Evolutionary conservation across 2,113 vertebrate genomes (phyloP).

Genomic region (Stigmatopora argus): DNA sequence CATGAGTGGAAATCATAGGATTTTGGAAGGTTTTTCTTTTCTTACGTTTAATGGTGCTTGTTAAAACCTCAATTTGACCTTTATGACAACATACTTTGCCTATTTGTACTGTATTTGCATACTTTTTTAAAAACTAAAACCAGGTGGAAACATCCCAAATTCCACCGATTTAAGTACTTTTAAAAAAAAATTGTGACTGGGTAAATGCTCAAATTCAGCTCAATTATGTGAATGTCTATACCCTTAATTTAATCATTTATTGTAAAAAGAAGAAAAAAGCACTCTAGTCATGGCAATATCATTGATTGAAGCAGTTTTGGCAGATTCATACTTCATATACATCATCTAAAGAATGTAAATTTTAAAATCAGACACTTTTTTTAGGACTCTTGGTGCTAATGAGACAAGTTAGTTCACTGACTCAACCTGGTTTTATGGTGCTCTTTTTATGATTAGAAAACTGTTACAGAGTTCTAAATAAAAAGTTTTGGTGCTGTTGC

Average conservation of each 20-base stretch:
- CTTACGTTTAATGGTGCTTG: conserved; percentile 64
- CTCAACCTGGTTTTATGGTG: conserved; percentile 48
- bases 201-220: neutral
- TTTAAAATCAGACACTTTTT: neutral
- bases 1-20: conserved; percentile 44
- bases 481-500: conserved; percentile 7
- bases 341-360: neutral
- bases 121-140: neutral
- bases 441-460: conserved; percentile 44
- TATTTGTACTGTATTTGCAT: conserved; percentile 18
- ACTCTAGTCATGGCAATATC: neutral
- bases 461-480: conserved; percentile 26
- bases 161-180: neutral
- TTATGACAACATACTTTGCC: conserved; percentile 20
- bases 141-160: neutral
- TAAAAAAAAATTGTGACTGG: neutral
- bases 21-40: conserved; percentile 28
- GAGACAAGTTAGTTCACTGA: conserved; percentile 43
- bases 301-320: neutral
- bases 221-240: neutral
- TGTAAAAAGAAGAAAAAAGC: neutral
- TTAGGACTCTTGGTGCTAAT: conserved; percentile 62
- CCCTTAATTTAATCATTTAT: neutral
- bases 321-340: neutral
- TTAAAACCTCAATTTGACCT: conserved; percentile 33